These are phyloP conservation scores for Ardeotis arabs DNA, from an alignment of 2,113 vertebrate genomes.

Conservation along the genomic window DNA sequence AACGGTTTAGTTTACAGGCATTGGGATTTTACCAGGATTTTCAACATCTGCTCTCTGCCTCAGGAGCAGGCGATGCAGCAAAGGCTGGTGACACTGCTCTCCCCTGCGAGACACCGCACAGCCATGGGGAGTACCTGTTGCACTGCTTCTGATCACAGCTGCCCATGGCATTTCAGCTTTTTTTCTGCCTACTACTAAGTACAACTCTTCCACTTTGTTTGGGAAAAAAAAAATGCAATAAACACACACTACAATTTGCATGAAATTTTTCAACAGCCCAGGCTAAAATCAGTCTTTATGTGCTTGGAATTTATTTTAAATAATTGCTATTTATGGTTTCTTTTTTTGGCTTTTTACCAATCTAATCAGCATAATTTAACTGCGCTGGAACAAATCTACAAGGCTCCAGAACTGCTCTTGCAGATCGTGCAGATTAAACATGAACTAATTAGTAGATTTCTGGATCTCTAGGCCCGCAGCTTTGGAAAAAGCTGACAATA, in stretches of 20 bases:
- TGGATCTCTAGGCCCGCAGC: constrained; percentile 5
- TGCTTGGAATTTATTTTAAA: constrained; percentile 48
- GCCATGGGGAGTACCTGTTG: neutral
- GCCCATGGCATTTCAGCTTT: neutral
- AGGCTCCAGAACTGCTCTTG: neutral
- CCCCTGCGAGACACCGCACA: neutral
- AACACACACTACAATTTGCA: neutral
- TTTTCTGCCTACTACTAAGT: neutral
- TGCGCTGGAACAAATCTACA: constrained; percentile 17
- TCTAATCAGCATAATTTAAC: constrained; percentile 40
- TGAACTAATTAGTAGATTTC: constrained; percentile 45
- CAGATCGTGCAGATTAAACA: constrained; percentile 36
- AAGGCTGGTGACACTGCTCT: neutral
- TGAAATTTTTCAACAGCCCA: neutral
- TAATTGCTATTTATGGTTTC: constrained; percentile 36
- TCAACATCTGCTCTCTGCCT: neutral
- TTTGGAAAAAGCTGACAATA: constrained; percentile 31
- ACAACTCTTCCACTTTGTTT: neutral
- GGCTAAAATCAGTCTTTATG: constrained; percentile 33
- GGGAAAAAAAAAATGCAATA: neutral
- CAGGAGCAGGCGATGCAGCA: accelerated
- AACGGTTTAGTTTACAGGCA: neutral
- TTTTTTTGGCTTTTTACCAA: constrained; percentile 1
- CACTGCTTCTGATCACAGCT: neutral
- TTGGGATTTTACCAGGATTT: neutral